These are phyloP conservation scores for Papilio xuthus DNA, from an alignment of 1,140 invertebrate genomes.

Conservation along the genomic window DNA sequence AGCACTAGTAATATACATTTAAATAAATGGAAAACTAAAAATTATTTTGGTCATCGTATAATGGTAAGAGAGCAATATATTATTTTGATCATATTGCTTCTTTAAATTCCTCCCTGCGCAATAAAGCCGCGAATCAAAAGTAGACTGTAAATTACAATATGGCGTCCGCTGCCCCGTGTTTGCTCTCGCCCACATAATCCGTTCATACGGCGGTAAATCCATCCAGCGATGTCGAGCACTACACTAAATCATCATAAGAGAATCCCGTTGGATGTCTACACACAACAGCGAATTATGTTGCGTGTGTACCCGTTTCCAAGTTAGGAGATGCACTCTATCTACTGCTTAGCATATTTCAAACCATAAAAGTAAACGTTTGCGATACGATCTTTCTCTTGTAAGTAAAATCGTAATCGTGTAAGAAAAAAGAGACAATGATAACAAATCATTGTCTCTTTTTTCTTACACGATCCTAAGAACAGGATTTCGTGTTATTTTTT, in stretches of 20 bases:
- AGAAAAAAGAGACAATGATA: neutral
- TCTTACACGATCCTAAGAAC: neutral
- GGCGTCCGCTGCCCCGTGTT: conserved; percentile 76
- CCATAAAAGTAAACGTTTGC: conserved; percentile 11
- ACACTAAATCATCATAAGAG: conserved; percentile 81
- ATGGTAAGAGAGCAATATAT: conserved; percentile 29
- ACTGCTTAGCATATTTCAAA: conserved; percentile 15
- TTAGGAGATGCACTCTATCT: conserved; percentile 23
- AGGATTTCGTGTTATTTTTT: neutral
- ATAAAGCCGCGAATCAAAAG: conserved; percentile 79
- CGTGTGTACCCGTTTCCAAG: conserved; percentile 20
- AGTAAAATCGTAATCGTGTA: too few species aligned
- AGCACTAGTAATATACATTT: neutral
- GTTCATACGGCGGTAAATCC: conserved; percentile 79
- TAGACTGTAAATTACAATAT: conserved; percentile 76
- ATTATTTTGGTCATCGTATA: neutral
- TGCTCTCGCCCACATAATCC: conserved; percentile 81
- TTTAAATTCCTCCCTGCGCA: conserved; percentile 51
- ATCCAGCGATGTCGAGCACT: conserved; percentile 71
- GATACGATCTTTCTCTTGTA: neutral
- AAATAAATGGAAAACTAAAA: neutral
- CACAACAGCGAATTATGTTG: conserved; percentile 37
- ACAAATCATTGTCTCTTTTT: neutral
- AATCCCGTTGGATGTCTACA: conserved; percentile 61
- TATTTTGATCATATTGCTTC: conserved; percentile 42